Evolutionary conservation across 2,113 vertebrate species (phyloP).

Genomic region (Alaudala cheleensis): DNA sequence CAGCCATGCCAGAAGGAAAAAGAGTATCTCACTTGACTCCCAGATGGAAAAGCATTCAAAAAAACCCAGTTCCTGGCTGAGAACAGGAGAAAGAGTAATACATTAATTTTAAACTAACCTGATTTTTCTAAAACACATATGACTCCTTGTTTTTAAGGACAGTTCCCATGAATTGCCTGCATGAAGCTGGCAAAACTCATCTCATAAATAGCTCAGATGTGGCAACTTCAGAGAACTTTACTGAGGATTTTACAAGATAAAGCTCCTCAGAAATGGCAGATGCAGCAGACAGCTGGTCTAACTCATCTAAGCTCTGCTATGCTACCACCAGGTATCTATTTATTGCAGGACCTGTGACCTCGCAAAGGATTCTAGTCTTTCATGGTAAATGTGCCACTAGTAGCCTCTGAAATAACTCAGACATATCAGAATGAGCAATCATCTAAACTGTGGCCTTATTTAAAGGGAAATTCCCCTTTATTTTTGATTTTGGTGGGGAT

Average conservation of each 20-base stretch:
- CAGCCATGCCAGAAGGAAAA: neutral
- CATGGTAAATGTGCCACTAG: neutral
- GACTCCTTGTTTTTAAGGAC: neutral
- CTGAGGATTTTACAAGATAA: neutral
- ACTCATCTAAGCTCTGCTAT: neutral
- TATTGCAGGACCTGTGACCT: neutral
- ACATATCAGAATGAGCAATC: neutral
- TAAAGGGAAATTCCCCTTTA: neutral
- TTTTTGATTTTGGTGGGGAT: neutral
- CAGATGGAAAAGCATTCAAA: neutral
- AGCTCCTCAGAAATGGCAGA: neutral
- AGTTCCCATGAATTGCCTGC: neutral
- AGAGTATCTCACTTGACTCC: neutral
- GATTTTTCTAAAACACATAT: constrained; percentile 2
- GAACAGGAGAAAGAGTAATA: neutral
- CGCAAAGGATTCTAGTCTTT: neutral
- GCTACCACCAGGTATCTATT: neutral
- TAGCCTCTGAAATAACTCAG: neutral
- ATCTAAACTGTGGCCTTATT: neutral
- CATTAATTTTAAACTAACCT: neutral
- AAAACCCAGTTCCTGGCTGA: neutral
- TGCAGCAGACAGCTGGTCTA: neutral
- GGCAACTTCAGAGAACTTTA: neutral
- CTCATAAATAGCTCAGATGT: neutral
- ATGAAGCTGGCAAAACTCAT: neutral